These are phyloP conservation scores for Anthrax anthrax DNA, from an alignment of 2,888 invertebrate species.

Conservation along the genomic window DNA sequence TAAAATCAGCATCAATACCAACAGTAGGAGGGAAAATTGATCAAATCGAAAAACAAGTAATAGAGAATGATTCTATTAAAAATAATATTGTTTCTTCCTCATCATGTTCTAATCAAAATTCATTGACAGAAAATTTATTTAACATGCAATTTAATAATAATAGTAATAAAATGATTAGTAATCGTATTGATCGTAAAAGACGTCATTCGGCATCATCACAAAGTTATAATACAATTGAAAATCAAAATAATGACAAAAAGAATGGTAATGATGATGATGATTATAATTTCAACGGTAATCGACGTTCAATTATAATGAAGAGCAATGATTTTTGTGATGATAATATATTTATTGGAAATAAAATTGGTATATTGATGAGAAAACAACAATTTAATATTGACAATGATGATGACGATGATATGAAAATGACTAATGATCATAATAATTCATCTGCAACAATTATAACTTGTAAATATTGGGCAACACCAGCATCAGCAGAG, in stretches of 20 bases:
- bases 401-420: conserved; percentile 9
- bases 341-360: conserved; percentile 1
- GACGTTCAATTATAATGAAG: neutral
- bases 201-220: conserved; percentile 40
- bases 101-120: too few species aligned
- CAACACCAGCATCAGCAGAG: conserved; percentile 12
- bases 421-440: conserved; percentile 4
- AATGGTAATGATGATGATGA: conserved; percentile 1
- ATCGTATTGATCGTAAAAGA: conserved; percentile 45
- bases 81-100: too few species aligned
- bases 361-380: conserved; percentile 4
- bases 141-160: too few species aligned
- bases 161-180: too few species aligned
- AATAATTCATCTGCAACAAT: conserved; percentile 16
- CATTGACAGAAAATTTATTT: too few species aligned
- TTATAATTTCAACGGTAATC: neutral
- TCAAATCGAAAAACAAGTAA: too few species aligned
- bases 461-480: conserved; percentile 27
- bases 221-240: conserved; percentile 11
- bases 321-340: too few species aligned
- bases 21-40: too few species aligned
- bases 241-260: neutral
- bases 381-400: conserved; percentile 4
- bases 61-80: too few species aligned
- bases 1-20: neutral